Base-by-base conservation (phyloP, 2,113 vertebrate genomes). In the Phalacrocorax pelagicus region DNA sequence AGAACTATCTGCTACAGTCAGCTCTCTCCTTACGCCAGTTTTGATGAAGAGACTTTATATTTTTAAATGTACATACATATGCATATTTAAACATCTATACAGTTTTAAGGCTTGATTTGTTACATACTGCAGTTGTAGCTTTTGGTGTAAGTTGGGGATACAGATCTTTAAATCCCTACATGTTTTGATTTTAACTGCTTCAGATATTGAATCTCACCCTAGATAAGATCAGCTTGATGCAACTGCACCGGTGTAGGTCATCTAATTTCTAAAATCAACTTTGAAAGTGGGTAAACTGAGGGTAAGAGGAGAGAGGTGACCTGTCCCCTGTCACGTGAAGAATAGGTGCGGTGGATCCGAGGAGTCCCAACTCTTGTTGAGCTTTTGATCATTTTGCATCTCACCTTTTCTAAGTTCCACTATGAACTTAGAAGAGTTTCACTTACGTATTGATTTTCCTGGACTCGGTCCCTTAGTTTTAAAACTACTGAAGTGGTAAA, bases 401-500 rank as follows among this genome's bases (percentile, higher is more conserved):
- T 26, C 26, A 4, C 4, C 10, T 63, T 83, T 62, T 70, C 2
- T 8, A 49, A 65, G 23, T 61, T 91, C 72, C 22, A 20, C 14
- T 2, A 11, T 34, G 58, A 93, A 58, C 29, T 54, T 63, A 47
- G 62, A 81, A 96, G 84, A 78, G 26, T 82, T 95, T 83, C 15
- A 29, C 30, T 83, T 85, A 55, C 20, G 30, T n/a, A 93, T 52
- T 47, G 88, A 91, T 94, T 95, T 94, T 80, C 24, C 66, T 70
- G 49, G 62, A 49, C 27, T 82, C 44, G 5, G 49, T 57, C 42
- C 67, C 44, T 14, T 72, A 75, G 42, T 71, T 96, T 86, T 78
- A 91, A 93, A 96, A 92, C 71, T 70, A 78, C 32, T 20, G 27
- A 72, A 89, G 52, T 52, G 85, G 75, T 81, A 52, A 94, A 96